phyloP scores from a whole-genome alignment of 2,113 vertebrate genomes.

The Pomatostomus ruficeps region DNA sequence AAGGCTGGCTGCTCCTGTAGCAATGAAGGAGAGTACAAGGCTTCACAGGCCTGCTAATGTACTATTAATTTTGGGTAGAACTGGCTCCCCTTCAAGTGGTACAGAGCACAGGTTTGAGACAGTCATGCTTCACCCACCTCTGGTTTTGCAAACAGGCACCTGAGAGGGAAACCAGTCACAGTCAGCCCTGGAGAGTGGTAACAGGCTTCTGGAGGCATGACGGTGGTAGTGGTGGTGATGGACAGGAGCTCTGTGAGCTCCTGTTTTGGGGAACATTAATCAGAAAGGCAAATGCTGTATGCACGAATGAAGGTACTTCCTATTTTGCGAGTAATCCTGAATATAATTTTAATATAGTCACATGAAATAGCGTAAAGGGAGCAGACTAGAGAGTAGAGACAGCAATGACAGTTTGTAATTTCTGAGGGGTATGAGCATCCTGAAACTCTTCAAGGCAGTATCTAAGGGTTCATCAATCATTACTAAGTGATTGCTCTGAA shows the following conservation, averaged over 20 bases:
- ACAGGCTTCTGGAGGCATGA: neutral
- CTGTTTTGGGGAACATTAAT: neutral
- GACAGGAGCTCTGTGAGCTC: neutral
- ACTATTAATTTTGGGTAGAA: neutral
- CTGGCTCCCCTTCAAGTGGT: neutral
- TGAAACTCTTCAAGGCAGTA: neutral
- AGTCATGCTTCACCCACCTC: neutral
- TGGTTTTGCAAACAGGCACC: rapidly evolving
- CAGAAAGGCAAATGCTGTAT: neutral
- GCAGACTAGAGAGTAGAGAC: neutral
- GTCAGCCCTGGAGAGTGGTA: neutral
- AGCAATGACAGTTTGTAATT: neutral
- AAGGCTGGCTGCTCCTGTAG: neutral
- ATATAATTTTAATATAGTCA: neutral
- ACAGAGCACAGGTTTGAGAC: neutral
- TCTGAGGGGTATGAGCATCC: neutral
- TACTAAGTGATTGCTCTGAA: neutral
- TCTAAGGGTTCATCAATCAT: neutral
- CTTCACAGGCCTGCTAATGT: neutral
- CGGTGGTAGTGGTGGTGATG: neutral
- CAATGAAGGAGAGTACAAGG: neutral
- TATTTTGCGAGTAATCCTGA: neutral
- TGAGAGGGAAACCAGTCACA: neutral
- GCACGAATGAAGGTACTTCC: neutral
- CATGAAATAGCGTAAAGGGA: neutral